Evolutionary conservation across 1,140 invertebrate species (phyloP).

Genomic region (Formica selysi): DNA sequence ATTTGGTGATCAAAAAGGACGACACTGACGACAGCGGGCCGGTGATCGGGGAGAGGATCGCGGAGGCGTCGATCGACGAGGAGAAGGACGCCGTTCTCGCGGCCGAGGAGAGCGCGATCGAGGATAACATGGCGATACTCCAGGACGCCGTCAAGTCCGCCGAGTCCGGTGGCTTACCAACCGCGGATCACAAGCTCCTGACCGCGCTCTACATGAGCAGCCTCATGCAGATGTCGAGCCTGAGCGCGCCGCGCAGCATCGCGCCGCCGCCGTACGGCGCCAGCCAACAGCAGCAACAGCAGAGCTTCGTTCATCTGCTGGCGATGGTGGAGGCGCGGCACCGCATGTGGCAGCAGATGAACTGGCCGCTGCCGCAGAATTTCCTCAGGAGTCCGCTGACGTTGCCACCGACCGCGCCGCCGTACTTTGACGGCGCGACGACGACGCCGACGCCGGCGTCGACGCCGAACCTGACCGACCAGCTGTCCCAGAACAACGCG

Average conservation of each 20-base stretch:
- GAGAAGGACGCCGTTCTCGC: constrained; percentile 73
- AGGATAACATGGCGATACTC: constrained; percentile 81
- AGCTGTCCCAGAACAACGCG: constrained; percentile 81
- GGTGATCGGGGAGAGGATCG: constrained; percentile 72
- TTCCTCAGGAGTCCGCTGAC: constrained; percentile 80
- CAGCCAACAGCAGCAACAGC: constrained; percentile 74
- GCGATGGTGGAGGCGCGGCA: constrained; percentile 86
- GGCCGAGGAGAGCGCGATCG: constrained; percentile 67
- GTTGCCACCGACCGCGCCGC: constrained; percentile 76
- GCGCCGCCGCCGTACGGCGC: constrained; percentile 79
- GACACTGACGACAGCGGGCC: constrained; percentile 63
- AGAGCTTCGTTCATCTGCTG: constrained; percentile 84
- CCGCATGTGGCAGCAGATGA: constrained; percentile 86
- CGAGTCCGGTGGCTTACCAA: constrained; percentile 83
- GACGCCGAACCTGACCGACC: constrained; percentile 80
- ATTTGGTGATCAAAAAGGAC: constrained; percentile 86
- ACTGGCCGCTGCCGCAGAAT: constrained; percentile 82
- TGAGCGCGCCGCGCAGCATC: constrained; percentile 79
- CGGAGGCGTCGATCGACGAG: constrained; percentile 75
- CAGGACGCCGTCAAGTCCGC: constrained; percentile 82
- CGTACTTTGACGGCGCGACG: constrained; percentile 81
- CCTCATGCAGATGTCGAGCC: constrained; percentile 85
- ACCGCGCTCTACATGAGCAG: constrained; percentile 89
- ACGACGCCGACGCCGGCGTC: constrained; percentile 45
- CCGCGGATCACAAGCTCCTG: constrained; percentile 87